Conservation (phyloP, 2,797 vertebrate genomes). For the Betta splendens region DNA sequence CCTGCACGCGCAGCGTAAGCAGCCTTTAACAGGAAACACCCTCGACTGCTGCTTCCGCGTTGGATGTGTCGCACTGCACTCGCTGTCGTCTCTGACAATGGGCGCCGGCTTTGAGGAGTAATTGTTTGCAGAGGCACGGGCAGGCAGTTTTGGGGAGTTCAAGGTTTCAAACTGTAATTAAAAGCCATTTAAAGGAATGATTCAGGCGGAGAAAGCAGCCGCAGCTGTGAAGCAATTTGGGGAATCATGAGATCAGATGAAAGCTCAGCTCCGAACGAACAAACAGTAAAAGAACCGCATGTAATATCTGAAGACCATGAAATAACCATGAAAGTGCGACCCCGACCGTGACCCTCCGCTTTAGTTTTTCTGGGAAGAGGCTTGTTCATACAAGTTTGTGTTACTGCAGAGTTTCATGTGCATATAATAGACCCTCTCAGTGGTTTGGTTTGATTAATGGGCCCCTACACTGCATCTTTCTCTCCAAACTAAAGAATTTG, state of each 20-base stretch:
- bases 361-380: slow-evolving; percentile 12
- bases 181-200: slow-evolving; percentile 36
- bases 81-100: slow-evolving; percentile 10
- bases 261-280: slow-evolving; percentile 1
- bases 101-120: slow-evolving; percentile 35
- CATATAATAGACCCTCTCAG: slow-evolving; percentile 9
- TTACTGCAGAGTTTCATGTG: slow-evolving; percentile 20
- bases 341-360: background rate
- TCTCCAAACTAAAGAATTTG: slow-evolving; percentile 21
- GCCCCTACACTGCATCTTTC: slow-evolving; percentile 6
- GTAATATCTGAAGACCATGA: background rate
- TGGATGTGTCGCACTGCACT: background rate
- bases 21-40: no score
- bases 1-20: no score
- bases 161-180: slow-evolving; percentile 45
- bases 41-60: background rate
- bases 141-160: slow-evolving; percentile 30
- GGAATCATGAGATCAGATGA: slow-evolving; percentile 5
- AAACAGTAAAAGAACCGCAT: background rate
- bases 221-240: slow-evolving; percentile 26
- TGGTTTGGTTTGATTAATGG: slow-evolving; percentile 49
- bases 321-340: background rate
- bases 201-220: slow-evolving; percentile 29
- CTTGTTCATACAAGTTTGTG: slow-evolving; percentile 4
- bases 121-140: slow-evolving; percentile 46